Percentiles rank a stretch among this genome's conserved stretches.
Evolutionary conservation across 2,888 invertebrate genomes (phyloP).

Genomic region (Drosophila emarginata): DNA sequence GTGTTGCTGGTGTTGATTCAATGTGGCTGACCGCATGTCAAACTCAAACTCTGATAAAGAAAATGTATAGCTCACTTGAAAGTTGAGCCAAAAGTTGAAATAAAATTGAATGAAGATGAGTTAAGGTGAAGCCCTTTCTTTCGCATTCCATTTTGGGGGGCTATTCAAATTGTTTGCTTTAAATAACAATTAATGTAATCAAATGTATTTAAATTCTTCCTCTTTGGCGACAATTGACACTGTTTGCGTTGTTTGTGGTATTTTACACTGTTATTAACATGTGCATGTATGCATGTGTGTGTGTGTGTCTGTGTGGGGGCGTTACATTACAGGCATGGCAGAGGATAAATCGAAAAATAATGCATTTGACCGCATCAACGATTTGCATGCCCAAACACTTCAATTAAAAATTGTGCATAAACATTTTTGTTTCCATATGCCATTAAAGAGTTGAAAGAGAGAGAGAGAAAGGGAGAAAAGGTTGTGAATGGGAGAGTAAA

Average conservation of each 20-base stretch:
- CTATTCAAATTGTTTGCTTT: background rate
- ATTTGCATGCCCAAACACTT: slow-evolving; percentile 73
- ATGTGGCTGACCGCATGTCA: slow-evolving; percentile 52
- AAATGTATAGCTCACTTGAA: slow-evolving; percentile 28
- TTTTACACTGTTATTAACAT: slow-evolving; percentile 65
- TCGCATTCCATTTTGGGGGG: background rate
- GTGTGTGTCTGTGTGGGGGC: background rate
- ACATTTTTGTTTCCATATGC: slow-evolving; percentile 38
- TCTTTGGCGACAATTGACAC: slow-evolving; percentile 8
- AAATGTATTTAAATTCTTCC: background rate
- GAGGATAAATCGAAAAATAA: slow-evolving; percentile 60
- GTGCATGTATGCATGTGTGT: background rate
- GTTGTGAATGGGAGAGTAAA: too few relatives aligned
- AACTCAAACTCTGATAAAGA: slow-evolving; percentile 45
- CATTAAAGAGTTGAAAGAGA: background rate
- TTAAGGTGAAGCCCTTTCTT: background rate
- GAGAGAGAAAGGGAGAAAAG: background rate
- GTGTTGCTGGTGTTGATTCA: slow-evolving; percentile 38
- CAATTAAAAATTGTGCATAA: slow-evolving; percentile 67
- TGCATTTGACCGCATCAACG: slow-evolving; percentile 73
- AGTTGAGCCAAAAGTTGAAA: slow-evolving; percentile 12
- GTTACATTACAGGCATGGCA: slow-evolving; percentile 1
- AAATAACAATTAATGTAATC: slow-evolving; percentile 1
- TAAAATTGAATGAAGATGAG: background rate
- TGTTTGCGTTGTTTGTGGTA: slow-evolving; percentile 43